Evolutionary conservation across 2,797 vertebrate genomes (phyloP).

Genomic region (Mormyrops boulengeri): DNA sequence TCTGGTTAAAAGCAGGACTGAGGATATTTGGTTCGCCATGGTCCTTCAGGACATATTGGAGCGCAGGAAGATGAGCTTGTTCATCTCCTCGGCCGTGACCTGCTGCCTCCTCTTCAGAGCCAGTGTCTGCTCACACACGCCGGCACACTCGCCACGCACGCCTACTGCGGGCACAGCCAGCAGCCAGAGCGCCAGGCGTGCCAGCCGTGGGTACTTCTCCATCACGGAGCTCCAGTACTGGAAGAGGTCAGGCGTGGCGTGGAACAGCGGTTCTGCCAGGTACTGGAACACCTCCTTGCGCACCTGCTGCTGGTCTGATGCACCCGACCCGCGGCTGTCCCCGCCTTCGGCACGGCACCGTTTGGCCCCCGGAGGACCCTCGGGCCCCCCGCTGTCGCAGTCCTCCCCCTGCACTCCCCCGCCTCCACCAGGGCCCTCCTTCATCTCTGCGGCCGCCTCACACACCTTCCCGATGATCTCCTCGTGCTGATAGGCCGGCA

Average conservation of each 20-base stretch:
- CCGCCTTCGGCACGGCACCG: slow-evolving; percentile 38
- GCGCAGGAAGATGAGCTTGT: slow-evolving; percentile 98
- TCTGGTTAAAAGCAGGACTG: neutral
- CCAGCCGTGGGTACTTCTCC: slow-evolving; percentile 87
- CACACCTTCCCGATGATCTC: slow-evolving; percentile 93
- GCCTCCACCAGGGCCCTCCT: slow-evolving; percentile 66
- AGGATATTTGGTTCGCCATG: slow-evolving; percentile 6
- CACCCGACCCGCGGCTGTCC: slow-evolving; percentile 61
- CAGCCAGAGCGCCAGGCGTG: slow-evolving; percentile 93
- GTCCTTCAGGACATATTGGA: slow-evolving; percentile 86
- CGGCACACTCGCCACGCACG: slow-evolving; percentile 81
- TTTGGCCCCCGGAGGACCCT: slow-evolving; percentile 17
- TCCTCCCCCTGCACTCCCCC: slow-evolving; percentile 61
- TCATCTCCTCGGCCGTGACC: slow-evolving; percentile 92
- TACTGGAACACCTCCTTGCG: slow-evolving; percentile 93
- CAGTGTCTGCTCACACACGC: slow-evolving; percentile 91
- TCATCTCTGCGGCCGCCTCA: slow-evolving; percentile 81
- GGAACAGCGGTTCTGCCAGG: slow-evolving; percentile 89
- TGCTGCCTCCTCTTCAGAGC: slow-evolving; percentile 87
- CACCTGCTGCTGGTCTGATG: slow-evolving; percentile 70
- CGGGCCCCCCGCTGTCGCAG: slow-evolving; percentile 61
- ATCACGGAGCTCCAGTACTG: slow-evolving; percentile 93
- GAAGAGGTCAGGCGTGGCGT: slow-evolving; percentile 87
- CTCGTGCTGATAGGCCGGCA: slow-evolving; percentile 95
- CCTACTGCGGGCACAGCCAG: slow-evolving; percentile 92